Conservation (phyloP, 2,113 vertebrate species). For the human region DNA sequence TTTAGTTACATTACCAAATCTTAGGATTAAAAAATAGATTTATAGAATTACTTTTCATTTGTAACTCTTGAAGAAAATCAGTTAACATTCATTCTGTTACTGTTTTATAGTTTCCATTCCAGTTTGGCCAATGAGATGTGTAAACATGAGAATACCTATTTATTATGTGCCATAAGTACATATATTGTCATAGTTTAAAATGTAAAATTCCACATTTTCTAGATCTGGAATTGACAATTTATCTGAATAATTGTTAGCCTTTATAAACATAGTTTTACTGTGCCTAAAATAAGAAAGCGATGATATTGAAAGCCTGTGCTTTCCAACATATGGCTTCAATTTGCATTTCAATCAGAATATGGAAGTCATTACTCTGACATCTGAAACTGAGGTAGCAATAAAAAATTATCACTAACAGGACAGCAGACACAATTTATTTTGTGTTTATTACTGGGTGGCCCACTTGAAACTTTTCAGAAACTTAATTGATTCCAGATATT, state of each 20-base stretch:
- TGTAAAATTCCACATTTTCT: slow-evolving; percentile 17
- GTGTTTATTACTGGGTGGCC: slow-evolving; percentile 92
- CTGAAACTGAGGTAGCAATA: slow-evolving; percentile 92
- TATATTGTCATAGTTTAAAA: background rate
- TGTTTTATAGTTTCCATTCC: slow-evolving; percentile 48
- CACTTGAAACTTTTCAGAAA: slow-evolving; percentile 82
- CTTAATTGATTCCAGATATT: slow-evolving; percentile 86
- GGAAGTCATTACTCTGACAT: slow-evolving; percentile 93
- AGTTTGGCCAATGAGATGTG: background rate
- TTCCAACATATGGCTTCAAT: slow-evolving; percentile 93
- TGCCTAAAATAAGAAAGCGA: slow-evolving; percentile 72
- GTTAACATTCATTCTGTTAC: slow-evolving; percentile 47
- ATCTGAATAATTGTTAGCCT: slow-evolving; percentile 19
- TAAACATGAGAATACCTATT: background rate
- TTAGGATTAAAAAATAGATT: slow-evolving; percentile 38
- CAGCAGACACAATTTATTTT: slow-evolving; percentile 95
- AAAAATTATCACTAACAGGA: slow-evolving; percentile 94
- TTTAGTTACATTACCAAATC: slow-evolving; percentile 31
- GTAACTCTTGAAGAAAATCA: slow-evolving; percentile 45
- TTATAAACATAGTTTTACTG: slow-evolving; percentile 54
- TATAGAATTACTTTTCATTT: background rate
- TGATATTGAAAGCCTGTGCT: slow-evolving; percentile 69
- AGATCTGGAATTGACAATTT: slow-evolving; percentile 43
- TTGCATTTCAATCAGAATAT: slow-evolving; percentile 91
- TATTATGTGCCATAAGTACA: background rate